phyloP scores from a whole-genome alignment of 1,140 invertebrate species.

The Neotoxoptera formosana region DNA sequence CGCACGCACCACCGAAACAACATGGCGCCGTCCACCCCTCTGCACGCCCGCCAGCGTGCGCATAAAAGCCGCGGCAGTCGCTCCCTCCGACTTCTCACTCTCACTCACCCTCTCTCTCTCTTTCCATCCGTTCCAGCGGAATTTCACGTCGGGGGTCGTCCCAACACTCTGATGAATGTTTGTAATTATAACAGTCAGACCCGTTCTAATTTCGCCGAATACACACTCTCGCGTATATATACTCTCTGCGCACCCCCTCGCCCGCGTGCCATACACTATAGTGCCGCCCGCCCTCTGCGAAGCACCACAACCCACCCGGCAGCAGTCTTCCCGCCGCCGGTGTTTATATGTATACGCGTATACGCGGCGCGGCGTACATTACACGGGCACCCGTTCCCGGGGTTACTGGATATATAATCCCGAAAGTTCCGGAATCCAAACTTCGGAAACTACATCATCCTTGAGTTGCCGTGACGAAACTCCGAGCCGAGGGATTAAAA shows the following conservation, averaged over 20 bases:
- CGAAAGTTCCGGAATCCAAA: conserved; percentile 41
- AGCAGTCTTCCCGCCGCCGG: background rate
- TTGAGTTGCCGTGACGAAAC: conserved; percentile 40
- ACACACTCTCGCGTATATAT: background rate
- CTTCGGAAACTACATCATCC: conserved; percentile 47
- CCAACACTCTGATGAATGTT: conserved; percentile 48
- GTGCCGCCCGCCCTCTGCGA: background rate
- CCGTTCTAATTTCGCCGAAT: conserved; percentile 50
- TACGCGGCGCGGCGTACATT: background rate
- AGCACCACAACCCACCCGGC: background rate
- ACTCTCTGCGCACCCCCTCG: background rate
- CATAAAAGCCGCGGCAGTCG: background rate
- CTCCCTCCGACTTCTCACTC: background rate
- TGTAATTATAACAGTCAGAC: conserved; percentile 49
- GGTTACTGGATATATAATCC: conserved; percentile 37
- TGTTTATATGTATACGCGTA: background rate
- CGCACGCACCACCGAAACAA: conserved; percentile 35
- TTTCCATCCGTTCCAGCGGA: background rate
- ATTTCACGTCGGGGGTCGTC: conserved; percentile 45
- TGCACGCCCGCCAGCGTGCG: background rate
- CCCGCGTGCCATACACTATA: background rate
- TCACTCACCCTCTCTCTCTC: background rate
- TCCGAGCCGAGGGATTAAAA: conserved; percentile 13
- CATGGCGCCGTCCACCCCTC: conserved; percentile 31
- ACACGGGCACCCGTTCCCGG: background rate